Base-by-base conservation (phyloP, 92 coral and sea anemone genomes). In the Umimayanthus kanabou region DNA sequence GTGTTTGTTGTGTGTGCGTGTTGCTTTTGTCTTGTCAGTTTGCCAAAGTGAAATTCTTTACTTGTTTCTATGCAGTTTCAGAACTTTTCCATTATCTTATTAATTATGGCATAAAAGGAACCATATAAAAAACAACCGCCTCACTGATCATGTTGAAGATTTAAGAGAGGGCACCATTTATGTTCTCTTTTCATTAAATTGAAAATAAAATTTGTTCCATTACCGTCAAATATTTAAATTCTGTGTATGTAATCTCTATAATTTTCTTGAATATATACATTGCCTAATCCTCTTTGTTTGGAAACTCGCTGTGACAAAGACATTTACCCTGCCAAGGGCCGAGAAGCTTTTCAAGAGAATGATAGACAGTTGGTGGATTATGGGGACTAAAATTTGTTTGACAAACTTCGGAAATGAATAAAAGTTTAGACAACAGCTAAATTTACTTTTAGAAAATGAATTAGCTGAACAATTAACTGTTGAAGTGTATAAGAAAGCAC, bases 381-480 rank as follows among this genome's bases (percentile, higher is more conserved):
- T 61, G 69, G 69, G 69, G 26, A 4, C 69, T 61, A 20, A 8
- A 61, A 22, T 72, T 72, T 72, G 76, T 72, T 72, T 72, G 76
- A 72, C 76, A 29, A 72, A 72, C 76, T 28, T 28, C 76, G 76
- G 76, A 72, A 72, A 72, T 72, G 29, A 72, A 37, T n/a, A 72
- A 72, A 72, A 37, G 18, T 72, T 72, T 61, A 9, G 40, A 72
- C 76, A 72, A 37, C 76, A 37, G 42, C 30, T 15, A 5, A 26
- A 72, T 72, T 72, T 72, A 72, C 76, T 33, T 71, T 71, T 71
- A 9, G 76, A 26, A 71, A 33, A 26, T 13, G 76, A 71, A 71
- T 71, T 71, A 71, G 76, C 15, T 26, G 76, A 71, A 11, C 16
- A 71, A 71, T 33, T 13, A 71, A 71, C 40, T 71, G 40, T 71